Evolutionary conservation across 53 echinoderm and acorn worm genomes (phyloP), one percentile per base, ranked within the genome.

Genomic region (Crossaster papposus): DNA sequence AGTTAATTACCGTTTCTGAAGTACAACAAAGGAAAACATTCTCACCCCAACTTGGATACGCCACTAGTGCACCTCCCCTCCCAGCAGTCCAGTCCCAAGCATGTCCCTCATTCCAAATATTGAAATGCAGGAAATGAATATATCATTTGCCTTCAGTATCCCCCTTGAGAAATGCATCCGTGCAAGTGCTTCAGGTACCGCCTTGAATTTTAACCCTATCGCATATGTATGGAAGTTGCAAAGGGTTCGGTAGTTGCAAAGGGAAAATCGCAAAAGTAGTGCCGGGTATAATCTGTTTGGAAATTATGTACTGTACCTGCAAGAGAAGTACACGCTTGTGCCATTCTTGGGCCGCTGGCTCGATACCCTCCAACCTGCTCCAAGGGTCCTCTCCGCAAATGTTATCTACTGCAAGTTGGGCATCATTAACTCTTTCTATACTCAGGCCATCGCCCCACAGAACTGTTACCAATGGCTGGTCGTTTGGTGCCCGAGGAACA

Each of bases 291-390:
- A 64, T 24, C 64, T 23, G 64, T 64, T 64, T 64, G 64, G 24
- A 64, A 64, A 64, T 4, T 64, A 64, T 64, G 64, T 64, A 64
- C 38, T 38, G 38, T 38, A 70, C 71, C 71, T 70, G 71, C 71
- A 70, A 70, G 28, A 70, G 71, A 31, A 70, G 71, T 26, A 70
- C 71, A 30, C 71, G 71, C 71, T 70, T 70, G 28, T 70, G 71
- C 71, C 71, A 70, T 70, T 70, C 71, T 70, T 70, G 71, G 29
- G 71, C 71, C 71, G 71, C 71, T 70, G 24, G 71, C 71, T 24
- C 71, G 28, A 70, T 70, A 70, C 71, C 71, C 71, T 70, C 71
- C 71, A 70, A 70, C 71, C 71, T 70, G 71, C 71, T 70, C 71
- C 71, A 70, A 70, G 28, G 31, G 22, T 70, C 71, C 71, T 29